Percentiles rank a stretch among this genome's conserved stretches.
Conservation (phyloP, 2,797 vertebrate species). For the Pteronotus mesoamericanus region DNA sequence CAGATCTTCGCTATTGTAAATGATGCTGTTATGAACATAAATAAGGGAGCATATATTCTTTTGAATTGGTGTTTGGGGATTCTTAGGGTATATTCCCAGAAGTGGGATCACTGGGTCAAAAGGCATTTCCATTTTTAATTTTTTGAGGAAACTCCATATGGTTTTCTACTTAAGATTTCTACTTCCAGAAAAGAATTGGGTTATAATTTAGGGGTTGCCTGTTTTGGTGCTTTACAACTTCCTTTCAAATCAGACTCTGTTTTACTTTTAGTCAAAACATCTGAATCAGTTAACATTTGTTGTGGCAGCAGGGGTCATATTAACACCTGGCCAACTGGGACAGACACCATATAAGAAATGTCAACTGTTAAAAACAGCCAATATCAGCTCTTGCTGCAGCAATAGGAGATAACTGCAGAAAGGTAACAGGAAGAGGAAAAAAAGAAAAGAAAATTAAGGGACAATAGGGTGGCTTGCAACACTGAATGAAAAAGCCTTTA, state of each 20-base stretch:
- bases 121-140: no score
- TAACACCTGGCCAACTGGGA: neutral
- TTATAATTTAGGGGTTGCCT: neutral
- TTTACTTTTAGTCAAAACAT: neutral
- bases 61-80: no score
- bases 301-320: neutral
- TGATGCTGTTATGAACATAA: no score
- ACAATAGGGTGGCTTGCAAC: neutral
- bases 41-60: no score
- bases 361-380: neutral
- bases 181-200: neutral
- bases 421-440: no score
- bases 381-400: neutral
- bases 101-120: no score
- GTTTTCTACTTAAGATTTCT: neutral
- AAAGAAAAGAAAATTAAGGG: neutral
- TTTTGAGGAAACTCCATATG: no score
- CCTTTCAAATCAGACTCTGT: neutral
- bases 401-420: neutral
- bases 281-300: neutral
- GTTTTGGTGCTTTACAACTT: neutral
- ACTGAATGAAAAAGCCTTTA: neutral
- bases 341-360: neutral
- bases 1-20: no score
- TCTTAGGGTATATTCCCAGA: no score